Evolutionary conservation across 1,140 invertebrate species (phyloP), one percentile per base, ranked within the genome.

Genomic region (Ladona fulva): DNA sequence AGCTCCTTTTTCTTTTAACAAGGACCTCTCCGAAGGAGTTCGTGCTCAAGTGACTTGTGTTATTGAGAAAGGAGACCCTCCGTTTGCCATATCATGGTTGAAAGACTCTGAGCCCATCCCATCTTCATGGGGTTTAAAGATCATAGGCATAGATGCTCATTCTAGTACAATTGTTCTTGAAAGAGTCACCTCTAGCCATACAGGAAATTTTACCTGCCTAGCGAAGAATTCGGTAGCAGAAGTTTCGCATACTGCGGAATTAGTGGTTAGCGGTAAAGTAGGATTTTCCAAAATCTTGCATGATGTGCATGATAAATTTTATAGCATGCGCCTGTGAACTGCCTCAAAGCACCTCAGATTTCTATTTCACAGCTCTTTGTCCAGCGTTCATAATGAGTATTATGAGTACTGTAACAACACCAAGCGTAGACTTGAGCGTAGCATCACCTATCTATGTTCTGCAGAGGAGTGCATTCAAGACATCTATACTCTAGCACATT

Each of bases 11-110:
- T 86, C 84, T 82, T 89, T 89, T 83, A 87, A 86, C 80, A 84
- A 85, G 74, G 84, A 89, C 52, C 52, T 66, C 76, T 86, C 85
- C 78, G 89, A 90, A 84, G 90, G 90, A 75, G 89, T 90, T 83
- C 86, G 90, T 81, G 88, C 89, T 77, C 89, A 90, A 79, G 85
- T 92, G 74, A 89, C 89, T 79, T 92, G 91, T 85, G 86, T 88
- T 25, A 87, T 90, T 78, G 89, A 88, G 81, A 87, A 89, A 81
- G 89, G 89, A 24, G 89, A 90, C 82, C 85, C 86, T 74, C 89
- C 89, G 25, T 84, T 90, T 83, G 85, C 85, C 81, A 86, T 91
- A 79, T 84, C 85, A 24, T 92, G 91, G 91, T 85, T 89, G 76
- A 88, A 90, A 83, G 87, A 91, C 82, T 85, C 85, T 59, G 79